Percentiles rank a stretch among this genome's conserved stretches.
phyloP scores from a whole-genome alignment of 2,113 vertebrate genomes.

The Lota lota region DNA sequence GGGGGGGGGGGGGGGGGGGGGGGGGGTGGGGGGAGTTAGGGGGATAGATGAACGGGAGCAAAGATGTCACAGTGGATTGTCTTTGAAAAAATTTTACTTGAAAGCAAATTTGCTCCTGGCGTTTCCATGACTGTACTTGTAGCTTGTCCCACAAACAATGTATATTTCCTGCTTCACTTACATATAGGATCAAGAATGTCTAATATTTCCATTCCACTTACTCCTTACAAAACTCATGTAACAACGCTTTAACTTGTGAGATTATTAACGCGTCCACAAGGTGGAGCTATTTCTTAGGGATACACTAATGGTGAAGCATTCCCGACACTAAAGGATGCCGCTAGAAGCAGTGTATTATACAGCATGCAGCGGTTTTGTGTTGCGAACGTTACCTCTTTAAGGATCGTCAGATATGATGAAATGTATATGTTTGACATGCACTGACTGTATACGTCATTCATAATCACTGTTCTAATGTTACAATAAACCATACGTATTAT shows the following conservation, averaged over 20 bases:
- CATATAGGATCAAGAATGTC: no score
- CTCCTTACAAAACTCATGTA: no score
- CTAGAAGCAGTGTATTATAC: conserved; percentile 24
- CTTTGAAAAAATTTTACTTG: no score
- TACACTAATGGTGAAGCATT: conserved; percentile 2
- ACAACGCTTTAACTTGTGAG: not conserved
- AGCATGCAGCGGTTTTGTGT: conserved; percentile 28
- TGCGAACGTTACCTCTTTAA: conserved; percentile 20
- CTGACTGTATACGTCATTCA: not conserved
- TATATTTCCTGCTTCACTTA: not conserved
- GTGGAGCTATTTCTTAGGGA: conserved; percentile 38
- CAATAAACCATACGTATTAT: conserved; percentile 50
- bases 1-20: not conserved
- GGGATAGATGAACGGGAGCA: no score
- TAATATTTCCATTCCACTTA: not conserved
- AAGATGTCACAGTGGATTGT: no score
- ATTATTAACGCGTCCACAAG: conserved; percentile 48
- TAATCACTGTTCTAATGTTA: conserved; percentile 43
- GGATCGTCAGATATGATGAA: conserved; percentile 23
- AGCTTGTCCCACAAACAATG: conserved; percentile 6
- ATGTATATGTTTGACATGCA: conserved; percentile 19
- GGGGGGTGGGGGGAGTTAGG: no score
- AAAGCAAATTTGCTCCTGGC: no score
- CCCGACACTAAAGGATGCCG: not conserved
- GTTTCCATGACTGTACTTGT: not conserved